phyloP scores from a whole-genome alignment of 2,113 vertebrate genomes.

The Lampris megalopsis region DNA sequence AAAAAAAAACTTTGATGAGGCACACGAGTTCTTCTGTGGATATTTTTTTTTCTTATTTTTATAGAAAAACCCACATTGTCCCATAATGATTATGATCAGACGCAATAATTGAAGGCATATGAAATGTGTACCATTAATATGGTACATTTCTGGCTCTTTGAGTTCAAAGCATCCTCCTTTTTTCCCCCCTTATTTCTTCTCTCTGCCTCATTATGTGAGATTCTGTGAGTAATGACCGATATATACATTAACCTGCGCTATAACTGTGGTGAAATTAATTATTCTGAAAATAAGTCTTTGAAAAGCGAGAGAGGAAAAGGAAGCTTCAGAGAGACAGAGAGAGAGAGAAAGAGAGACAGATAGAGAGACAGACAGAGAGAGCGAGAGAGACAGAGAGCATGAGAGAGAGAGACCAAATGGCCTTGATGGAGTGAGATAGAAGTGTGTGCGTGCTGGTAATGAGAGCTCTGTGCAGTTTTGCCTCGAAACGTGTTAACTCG shows the following conservation, averaged over 20 bases:
- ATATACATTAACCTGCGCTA: constrained; percentile 53
- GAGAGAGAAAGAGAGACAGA: constrained; percentile 77
- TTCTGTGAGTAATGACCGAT: constrained; percentile 60
- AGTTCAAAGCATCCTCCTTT: constrained; percentile 47
- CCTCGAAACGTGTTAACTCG: constrained; percentile 51
- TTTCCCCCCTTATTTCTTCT: constrained; percentile 27
- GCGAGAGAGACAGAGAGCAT: no score
- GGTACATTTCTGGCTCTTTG: constrained; percentile 28
- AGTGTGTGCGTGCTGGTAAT: constrained; percentile 54
- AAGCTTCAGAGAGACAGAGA: not conserved
- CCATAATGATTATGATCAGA: not conserved
- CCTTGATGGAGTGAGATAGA: constrained; percentile 46
- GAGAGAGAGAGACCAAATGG: constrained; percentile 76
- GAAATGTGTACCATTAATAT: constrained; percentile 38
- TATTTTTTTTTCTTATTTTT: not conserved
- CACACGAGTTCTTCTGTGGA: no score
- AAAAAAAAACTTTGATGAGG: not conserved
- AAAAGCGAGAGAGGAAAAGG: constrained; percentile 35
- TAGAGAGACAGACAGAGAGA: constrained; percentile 43
- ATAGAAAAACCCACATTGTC: not conserved
- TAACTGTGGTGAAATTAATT: constrained; percentile 62
- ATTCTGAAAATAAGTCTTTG: constrained; percentile 62
- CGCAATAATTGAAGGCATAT: constrained; percentile 52
- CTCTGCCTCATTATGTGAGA: constrained; percentile 57
- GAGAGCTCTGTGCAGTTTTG: constrained; percentile 44